Evolutionary conservation across 2,888 invertebrate genomes (phyloP).

Genomic region (Phanerotoma sp.): DNA sequence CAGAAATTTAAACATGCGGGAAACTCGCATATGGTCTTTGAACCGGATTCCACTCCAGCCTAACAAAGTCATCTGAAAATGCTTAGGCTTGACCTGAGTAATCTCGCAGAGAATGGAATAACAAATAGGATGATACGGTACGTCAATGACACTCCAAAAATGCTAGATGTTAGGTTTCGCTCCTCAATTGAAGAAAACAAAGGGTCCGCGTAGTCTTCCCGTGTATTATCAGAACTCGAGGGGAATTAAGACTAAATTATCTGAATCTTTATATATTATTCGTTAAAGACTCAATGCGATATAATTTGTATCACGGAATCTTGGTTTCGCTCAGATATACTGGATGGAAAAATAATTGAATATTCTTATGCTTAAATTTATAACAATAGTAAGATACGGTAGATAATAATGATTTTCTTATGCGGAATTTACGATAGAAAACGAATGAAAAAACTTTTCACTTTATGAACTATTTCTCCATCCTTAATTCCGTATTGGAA

Average conservation of each 20-base stretch:
- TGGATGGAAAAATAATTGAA: too few relatives aligned
- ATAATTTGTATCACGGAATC: too few relatives aligned
- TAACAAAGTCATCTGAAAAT: background rate
- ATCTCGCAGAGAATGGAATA: background rate
- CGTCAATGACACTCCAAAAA: background rate
- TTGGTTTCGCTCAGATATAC: too few relatives aligned
- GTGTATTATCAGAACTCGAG: background rate
- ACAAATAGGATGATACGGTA: background rate
- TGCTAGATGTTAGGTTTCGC: background rate
- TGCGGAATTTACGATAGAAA: too few relatives aligned
- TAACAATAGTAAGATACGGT: too few relatives aligned
- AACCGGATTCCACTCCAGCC: background rate
- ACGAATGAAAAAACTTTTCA: too few relatives aligned
- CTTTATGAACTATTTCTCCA: too few relatives aligned
- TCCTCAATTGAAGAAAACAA: background rate
- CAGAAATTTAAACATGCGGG: background rate
- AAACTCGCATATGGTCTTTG: background rate
- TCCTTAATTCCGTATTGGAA: too few relatives aligned
- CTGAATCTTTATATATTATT: too few relatives aligned
- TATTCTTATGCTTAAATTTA: too few relatives aligned
- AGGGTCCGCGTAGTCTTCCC: background rate
- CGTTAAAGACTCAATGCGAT: background rate
- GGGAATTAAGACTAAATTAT: background rate
- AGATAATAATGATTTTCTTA: too few relatives aligned
- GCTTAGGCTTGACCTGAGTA: background rate